Percentiles rank a stretch among this genome's conserved stretches.
Evolutionary conservation across 2,113 vertebrate genomes (phyloP).

Genomic region (Petromus typicus): DNA sequence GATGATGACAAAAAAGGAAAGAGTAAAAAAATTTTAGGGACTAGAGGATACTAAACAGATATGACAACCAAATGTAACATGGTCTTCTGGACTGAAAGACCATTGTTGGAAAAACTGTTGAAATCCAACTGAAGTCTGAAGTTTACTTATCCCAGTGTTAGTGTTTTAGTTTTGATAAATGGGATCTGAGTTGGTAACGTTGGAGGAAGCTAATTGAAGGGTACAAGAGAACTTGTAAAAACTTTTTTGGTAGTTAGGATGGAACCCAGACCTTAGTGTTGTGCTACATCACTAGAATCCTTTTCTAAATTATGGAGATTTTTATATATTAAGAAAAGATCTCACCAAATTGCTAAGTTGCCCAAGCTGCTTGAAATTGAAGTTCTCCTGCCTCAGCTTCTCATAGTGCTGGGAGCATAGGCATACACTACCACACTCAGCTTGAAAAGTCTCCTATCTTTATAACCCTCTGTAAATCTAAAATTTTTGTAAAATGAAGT

Average conservation of each 20-base stretch:
- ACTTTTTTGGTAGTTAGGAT: neutral
- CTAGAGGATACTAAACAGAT: neutral
- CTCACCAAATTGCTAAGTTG: neutral
- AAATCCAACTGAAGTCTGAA: neutral
- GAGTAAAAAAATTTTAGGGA: neutral
- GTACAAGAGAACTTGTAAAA: neutral
- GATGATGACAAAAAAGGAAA: neutral
- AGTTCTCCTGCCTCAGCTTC: neutral
- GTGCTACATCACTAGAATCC: neutral
- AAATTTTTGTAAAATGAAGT: neutral
- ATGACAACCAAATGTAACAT: neutral
- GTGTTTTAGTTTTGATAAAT: conserved; percentile 24
- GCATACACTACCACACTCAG: neutral
- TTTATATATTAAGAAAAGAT: neutral
- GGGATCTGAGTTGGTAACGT: neutral
- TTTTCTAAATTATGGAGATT: neutral
- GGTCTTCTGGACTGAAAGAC: neutral
- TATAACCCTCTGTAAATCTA: neutral
- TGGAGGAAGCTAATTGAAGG: neutral
- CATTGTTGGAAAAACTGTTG: neutral
- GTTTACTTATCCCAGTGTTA: neutral
- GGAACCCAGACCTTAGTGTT: neutral
- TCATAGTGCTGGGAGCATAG: neutral
- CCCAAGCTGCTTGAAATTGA: no score
- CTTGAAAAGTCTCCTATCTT: neutral